These are phyloP conservation scores for Charaxes varanes DNA, from an alignment of 1,140 invertebrate genomes.

Conservation along the genomic window DNA sequence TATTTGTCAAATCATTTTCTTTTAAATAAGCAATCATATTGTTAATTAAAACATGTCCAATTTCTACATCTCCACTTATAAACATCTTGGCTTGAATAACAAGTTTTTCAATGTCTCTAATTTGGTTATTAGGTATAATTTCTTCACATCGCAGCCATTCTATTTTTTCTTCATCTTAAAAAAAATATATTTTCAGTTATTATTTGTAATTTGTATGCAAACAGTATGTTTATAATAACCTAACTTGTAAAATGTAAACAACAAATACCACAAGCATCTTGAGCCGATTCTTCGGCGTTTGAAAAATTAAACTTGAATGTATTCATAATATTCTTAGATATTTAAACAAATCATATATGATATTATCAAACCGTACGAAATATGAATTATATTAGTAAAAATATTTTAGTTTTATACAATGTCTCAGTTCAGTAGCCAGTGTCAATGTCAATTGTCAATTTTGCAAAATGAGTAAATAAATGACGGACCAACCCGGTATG, in stretches of 20 bases:
- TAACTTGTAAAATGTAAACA: background rate
- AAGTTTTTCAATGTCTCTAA: slow-evolving; percentile 43
- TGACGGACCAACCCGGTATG: no score
- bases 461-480: no score
- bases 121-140: slow-evolving; percentile 39
- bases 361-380: no score
- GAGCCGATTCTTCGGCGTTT: slow-evolving; percentile 15
- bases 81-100: slow-evolving; percentile 55
- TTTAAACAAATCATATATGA: no score
- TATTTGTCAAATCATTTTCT: slow-evolving; percentile 28
- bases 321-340: slow-evolving; percentile 32
- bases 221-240: background rate
- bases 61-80: slow-evolving; percentile 56
- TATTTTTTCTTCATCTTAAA: slow-evolving; percentile 30
- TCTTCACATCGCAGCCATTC: slow-evolving; percentile 54
- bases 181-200: background rate
- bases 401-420: no score
- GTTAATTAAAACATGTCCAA: slow-evolving; percentile 62
- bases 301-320: slow-evolving; percentile 73
- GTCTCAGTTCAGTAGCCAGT: no score
- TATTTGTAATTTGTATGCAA: background rate
- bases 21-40: slow-evolving; percentile 26
- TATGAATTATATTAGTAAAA: no score
- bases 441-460: no score
- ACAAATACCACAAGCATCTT: no score